Conservation (phyloP, 2,888 invertebrate species). For the Fragum sueziense region DNA sequence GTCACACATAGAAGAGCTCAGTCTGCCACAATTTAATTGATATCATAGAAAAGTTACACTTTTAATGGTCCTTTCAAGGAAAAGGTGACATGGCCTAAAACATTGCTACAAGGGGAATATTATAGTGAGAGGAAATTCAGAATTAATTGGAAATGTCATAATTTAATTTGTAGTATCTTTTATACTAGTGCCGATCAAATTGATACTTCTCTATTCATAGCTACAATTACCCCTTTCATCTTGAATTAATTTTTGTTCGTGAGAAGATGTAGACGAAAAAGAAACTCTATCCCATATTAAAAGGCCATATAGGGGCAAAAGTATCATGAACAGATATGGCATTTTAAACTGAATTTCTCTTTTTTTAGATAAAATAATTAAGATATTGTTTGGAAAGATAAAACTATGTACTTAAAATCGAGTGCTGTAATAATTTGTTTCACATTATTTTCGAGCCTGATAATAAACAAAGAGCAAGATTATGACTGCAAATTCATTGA, state of each 20-base stretch:
- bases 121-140: slow-evolving; percentile 14
- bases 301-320: background rate
- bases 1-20: too few species aligned
- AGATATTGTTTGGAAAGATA: background rate
- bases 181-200: slow-evolving; percentile 19
- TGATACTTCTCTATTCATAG: slow-evolving; percentile 18
- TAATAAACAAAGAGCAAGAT: too few species aligned
- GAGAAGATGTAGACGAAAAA: slow-evolving; percentile 13
- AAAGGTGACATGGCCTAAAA: background rate
- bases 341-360: background rate
- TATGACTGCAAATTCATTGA: too few species aligned
- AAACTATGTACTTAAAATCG: too few species aligned
- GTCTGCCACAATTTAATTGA: too few species aligned
- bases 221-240: slow-evolving; percentile 25
- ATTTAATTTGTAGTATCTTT: slow-evolving; percentile 27
- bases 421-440: too few species aligned
- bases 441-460: too few species aligned
- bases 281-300: slow-evolving; percentile 14
- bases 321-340: background rate
- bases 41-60: too few species aligned
- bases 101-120: slow-evolving; percentile 15
- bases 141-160: slow-evolving; percentile 27
- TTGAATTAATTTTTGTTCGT: slow-evolving; percentile 26
- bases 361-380: too few species aligned
- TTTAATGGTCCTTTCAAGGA: background rate